phyloP scores from a whole-genome alignment of 2,888 invertebrate genomes.

The Andrena marginata region DNA sequence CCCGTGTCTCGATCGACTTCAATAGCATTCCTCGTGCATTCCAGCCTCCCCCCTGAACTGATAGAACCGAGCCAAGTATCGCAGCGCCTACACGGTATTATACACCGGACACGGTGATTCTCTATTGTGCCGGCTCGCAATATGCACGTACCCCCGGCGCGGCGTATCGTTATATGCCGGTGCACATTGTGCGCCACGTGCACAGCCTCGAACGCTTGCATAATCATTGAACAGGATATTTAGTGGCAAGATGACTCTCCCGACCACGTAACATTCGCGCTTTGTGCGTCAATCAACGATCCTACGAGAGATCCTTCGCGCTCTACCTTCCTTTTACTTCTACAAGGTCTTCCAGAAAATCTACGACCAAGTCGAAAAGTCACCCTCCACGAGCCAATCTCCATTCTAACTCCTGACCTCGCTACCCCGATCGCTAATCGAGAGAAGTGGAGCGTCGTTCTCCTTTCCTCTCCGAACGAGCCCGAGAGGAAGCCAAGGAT shows the following conservation, averaged over 20 bases:
- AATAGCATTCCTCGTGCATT: slow-evolving; percentile 79
- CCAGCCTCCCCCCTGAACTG: slow-evolving; percentile 44
- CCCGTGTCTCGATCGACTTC: slow-evolving; percentile 73
- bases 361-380: too few species aligned
- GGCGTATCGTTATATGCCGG: slow-evolving; percentile 62
- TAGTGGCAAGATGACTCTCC: slow-evolving; percentile 35
- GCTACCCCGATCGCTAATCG: slow-evolving; percentile 18
- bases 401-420: neutral
- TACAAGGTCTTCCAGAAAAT: too few species aligned
- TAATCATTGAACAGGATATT: slow-evolving; percentile 58
- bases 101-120: slow-evolving; percentile 55
- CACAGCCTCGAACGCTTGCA: slow-evolving; percentile 50
- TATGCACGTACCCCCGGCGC: slow-evolving; percentile 43
- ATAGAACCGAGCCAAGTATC: slow-evolving; percentile 67
- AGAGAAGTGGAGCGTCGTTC: slow-evolving; percentile 12
- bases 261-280: slow-evolving; percentile 31
- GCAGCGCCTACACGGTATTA: slow-evolving; percentile 42
- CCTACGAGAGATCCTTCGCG: neutral
- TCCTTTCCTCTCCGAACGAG: neutral
- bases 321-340: neutral
- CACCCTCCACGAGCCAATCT: too few species aligned
- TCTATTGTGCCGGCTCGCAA: slow-evolving; percentile 59
- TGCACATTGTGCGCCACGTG: slow-evolving; percentile 66
- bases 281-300: slow-evolving; percentile 5
- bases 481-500: slow-evolving; percentile 54